Evolutionary conservation across 1,140 invertebrate genomes (phyloP), one percentile per base, ranked within the genome.

Genomic region (Lordiphosa clarofinis): DNA sequence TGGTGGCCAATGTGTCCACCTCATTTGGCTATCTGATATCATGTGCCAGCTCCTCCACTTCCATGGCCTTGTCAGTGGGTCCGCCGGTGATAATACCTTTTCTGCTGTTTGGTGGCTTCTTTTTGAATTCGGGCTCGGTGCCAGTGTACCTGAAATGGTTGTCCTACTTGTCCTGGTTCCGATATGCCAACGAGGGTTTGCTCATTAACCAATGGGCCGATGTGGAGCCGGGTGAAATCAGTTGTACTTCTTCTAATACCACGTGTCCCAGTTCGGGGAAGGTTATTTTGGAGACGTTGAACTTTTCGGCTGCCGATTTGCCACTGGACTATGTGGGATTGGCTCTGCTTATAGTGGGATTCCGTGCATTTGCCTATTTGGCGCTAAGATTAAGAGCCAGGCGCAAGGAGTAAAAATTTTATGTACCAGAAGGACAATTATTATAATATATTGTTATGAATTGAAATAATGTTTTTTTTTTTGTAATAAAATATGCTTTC

Each of bases 21-120:
- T 97, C 96, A 4, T 98, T 98, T 87, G 97, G 97, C 96, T 98
- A 98, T 86, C 89, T 98, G 38, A 94, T 98, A 73, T 98, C 97
- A 0, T 96, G 96, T 71, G 90, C 94, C 0, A 95, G 95, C 69
- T 93, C 91, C 19, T 94, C 92, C 48, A 92, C 96, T 3, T 94
- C 94, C 28, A 94, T 97, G 90, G 96, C 97, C 0, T 89, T 98
- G 5, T 95, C 96, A 0, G 91, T 99, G 46, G 95, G 96, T 2
- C 96, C 97, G 10, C 96, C 97, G 2, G 91, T 98, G 13, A 93
- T 98, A 44, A 96, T 98, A 58, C 97, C 97, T 0, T 95, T 99
- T 87, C 90, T 99, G 88, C 89, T 99, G 9, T 98, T 99, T 88
- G 97, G 97, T 47, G 98, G 98, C 39, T 99, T 98, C 90, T 99